Evolutionary conservation across 2,888 invertebrate species (phyloP), one percentile per base, ranked within the genome.

Genomic region (Mayetiola destructor): DNA sequence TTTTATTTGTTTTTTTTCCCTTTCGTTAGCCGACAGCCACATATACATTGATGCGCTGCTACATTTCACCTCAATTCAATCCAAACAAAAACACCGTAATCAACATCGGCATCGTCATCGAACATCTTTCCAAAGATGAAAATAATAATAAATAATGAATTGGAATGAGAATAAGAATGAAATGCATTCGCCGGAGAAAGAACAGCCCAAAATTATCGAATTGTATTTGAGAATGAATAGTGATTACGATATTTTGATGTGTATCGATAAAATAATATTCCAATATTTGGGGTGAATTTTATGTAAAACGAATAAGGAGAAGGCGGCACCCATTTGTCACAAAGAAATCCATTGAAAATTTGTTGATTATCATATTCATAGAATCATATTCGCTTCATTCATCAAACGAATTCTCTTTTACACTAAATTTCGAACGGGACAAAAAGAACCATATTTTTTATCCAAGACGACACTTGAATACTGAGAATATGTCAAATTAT

Each of bases 301-400:
- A 21, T 40, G 2, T 21, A 40, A 21, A 20, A 40, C 3, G 3
- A 39, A 39, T 3, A 20, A 40, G 23, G 20, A 39, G 4, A 42
- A n/a, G 23, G n/a, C 27, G 48, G 27, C 27, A 48, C 48, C 48
- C 27, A 48, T 48, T 48, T 48, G 48, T 48, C 48, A 48, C 48
- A 27, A 48, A 48, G 48, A 27, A 23, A 48, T 48, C 48, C 48
- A 27, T 16, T n/a, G n/a, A n/a, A n/a, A n/a, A n/a, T n/a, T 9
- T 42, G 23, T 42, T 48, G 48, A 48, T 48, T 48, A 48, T 48
- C 48, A 48, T 48, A 48, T 48, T 18, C 27, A 16, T 48, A 23
- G 48, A 48, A 27, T 48, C 27, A 27, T 48, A 48, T 48, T 23
- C 48, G n/a, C 10, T 14, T 48, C 27, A 27, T 48, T 23, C 14